Evolutionary conservation across 2,888 invertebrate genomes (phyloP).

Genomic region (Dryobotodes eremita): DNA sequence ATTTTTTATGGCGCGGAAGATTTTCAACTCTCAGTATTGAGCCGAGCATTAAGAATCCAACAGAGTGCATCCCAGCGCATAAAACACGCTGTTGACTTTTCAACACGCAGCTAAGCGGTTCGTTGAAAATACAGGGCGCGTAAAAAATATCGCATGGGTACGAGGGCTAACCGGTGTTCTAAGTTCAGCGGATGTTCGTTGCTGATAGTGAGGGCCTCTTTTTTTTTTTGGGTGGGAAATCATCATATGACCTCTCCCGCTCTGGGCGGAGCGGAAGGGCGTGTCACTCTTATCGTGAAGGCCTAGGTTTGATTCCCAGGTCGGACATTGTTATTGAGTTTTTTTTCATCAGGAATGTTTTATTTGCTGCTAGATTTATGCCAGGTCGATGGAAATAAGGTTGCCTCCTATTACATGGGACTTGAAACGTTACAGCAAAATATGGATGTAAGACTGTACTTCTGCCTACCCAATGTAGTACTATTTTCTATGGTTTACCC

Average conservation of each 20-base stretch:
- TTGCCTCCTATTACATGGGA: background rate
- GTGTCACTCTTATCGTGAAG: too few species aligned
- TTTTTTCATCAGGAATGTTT: background rate
- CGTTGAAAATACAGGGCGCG: too few species aligned
- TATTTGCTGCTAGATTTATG: background rate
- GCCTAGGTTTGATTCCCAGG: background rate
- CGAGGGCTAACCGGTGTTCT: background rate
- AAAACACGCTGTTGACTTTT: background rate
- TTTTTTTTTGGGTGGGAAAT: too few species aligned
- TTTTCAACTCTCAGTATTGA: background rate
- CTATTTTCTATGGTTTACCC: background rate
- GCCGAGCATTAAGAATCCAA: background rate
- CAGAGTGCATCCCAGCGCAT: background rate
- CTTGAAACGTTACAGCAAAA: background rate
- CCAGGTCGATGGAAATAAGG: constrained; percentile 1
- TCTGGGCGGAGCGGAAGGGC: too few species aligned
- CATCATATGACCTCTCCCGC: too few species aligned
- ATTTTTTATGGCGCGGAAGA: background rate
- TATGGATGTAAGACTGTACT: background rate
- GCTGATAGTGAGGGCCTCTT: background rate
- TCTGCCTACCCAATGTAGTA: background rate
- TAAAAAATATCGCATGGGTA: background rate
- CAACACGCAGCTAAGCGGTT: background rate
- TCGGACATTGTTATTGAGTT: too few species aligned
- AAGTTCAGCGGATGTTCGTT: background rate